Base-by-base conservation (phyloP, 2,888 invertebrate genomes). In the Epinotia brunnichana region DNA sequence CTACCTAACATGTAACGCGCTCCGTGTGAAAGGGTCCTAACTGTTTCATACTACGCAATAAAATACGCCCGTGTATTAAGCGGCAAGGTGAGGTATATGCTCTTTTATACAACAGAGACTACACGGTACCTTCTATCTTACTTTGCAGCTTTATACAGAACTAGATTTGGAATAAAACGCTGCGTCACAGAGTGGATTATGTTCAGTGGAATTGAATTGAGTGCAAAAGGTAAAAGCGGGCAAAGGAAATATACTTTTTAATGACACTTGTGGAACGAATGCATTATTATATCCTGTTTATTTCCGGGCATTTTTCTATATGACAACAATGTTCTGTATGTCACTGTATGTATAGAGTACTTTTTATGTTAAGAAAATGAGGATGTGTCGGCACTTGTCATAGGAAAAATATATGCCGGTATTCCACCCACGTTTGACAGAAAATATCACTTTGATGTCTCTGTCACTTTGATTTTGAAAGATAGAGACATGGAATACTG, bases 191-290 rank as follows among this genome's bases (percentile, higher is more conserved):
- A 61, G 41, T 61, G 44, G 61, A 61, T 61, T 62, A 48, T 29
- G 29, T 21, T 24, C 29, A 29, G 48, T n/a, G 61, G 44, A 61
- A 61, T 48, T 62, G 62, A 62, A 62, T 62, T 48, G 48, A 60
- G 57, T 29, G 53, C 21, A 61, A 41, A 61, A n/a, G 44, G 10
- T n/a, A 62, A 48, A 29, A 24, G 29, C n/a, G 17, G 15, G 15
- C 21, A 41, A 21, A 44, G n/a, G 44, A 59, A 10, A 39, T 59
- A 15, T 15, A 48, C 48, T 48, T 48, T 48, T n/a, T 48, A 48
- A 48, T 48, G 48, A 48, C 48, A n/a, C 7, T 48, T 7, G 44
- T 4, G 7, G n/a, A 7, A 15, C n/a, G 48, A 7, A 15, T 48
- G 7, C 48, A 48, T 48, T 48, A 48, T 48, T 48, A 48, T 48